phyloP scores from a whole-genome alignment of 2,888 invertebrate genomes.

The Tinea pellionella region DNA sequence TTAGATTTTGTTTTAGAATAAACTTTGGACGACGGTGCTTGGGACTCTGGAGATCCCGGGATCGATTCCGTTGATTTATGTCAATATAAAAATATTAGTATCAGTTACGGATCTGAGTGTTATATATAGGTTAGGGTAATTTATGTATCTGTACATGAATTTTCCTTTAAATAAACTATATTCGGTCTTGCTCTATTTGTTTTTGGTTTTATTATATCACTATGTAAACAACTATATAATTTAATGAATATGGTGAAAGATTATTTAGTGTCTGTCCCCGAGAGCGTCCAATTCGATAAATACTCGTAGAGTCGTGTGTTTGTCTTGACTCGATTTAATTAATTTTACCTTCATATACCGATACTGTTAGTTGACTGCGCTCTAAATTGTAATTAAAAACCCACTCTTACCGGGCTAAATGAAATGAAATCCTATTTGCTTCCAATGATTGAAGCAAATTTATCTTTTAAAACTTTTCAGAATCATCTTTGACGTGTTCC shows the following conservation, averaged over 20 bases:
- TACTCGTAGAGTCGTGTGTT: conserved; percentile 49
- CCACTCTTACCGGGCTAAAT: conserved; percentile 60
- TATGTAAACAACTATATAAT: too few relatives aligned
- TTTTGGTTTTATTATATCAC: too few relatives aligned
- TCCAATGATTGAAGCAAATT: conserved; percentile 64
- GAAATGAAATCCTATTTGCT: conserved; percentile 62
- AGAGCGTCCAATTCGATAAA: conserved; percentile 50
- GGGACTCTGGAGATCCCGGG: too few relatives aligned
- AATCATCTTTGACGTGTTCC: conserved; percentile 53
- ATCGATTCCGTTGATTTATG: too few relatives aligned
- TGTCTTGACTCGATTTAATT: conserved; percentile 65
- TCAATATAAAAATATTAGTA: too few relatives aligned
- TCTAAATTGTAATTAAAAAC: conserved; percentile 62
- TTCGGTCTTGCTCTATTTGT: too few relatives aligned
- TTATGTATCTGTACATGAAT: too few relatives aligned
- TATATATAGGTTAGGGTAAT: too few relatives aligned
- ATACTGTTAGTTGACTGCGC: conserved; percentile 50
- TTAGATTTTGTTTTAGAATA: too few relatives aligned
- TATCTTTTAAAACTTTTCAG: conserved; percentile 63
- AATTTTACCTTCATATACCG: conserved; percentile 69
- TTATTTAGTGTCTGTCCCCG: conserved; percentile 15
- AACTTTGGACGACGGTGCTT: too few relatives aligned
- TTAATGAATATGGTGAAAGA: not conserved
- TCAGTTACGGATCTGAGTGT: too few relatives aligned
- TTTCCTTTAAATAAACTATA: too few relatives aligned